phyloP scores from a whole-genome alignment of 2,113 vertebrate genomes.

The human region DNA sequence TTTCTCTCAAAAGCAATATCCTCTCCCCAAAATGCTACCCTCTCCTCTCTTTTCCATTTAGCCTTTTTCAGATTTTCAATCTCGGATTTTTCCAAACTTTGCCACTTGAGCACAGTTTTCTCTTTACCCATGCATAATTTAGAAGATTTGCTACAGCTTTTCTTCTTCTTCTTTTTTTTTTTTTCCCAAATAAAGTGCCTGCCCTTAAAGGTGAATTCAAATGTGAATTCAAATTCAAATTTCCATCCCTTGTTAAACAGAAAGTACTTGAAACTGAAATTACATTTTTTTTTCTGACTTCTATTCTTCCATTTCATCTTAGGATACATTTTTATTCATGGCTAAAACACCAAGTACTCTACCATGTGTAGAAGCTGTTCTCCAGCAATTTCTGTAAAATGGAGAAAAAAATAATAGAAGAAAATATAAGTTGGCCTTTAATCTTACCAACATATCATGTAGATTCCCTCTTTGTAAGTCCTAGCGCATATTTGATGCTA shows the following conservation, averaged over 20 bases:
- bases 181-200: slow-evolving; percentile 10
- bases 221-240: slow-evolving; percentile 64
- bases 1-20: neutral
- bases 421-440: slow-evolving; percentile 23
- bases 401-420: slow-evolving; percentile 38
- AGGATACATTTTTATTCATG: slow-evolving; percentile 67
- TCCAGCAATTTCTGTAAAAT: slow-evolving; percentile 47
- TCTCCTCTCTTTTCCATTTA: slow-evolving; percentile 19
- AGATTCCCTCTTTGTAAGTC: neutral
- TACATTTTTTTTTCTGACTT: slow-evolving; percentile 40
- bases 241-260: slow-evolving; percentile 62
- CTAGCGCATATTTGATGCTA: neutral
- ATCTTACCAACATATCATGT: neutral
- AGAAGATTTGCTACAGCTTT: slow-evolving; percentile 28
- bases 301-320: slow-evolving; percentile 57
- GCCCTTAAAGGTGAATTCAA: slow-evolving; percentile 51
- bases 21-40: neutral
- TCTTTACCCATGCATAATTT: slow-evolving; percentile 47
- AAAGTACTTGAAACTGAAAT: slow-evolving; percentile 71
- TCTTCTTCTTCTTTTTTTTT: neutral
- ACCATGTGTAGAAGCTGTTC: neutral
- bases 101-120: neutral
- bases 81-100: slow-evolving; percentile 25
- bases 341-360: slow-evolving; percentile 15
- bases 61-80: neutral